A percentile compares a stretch with the other conserved stretches of the same genome.
Evolutionary conservation across 2,888 invertebrate genomes (phyloP).

Genomic region (Monoplex corrugatus): DNA sequence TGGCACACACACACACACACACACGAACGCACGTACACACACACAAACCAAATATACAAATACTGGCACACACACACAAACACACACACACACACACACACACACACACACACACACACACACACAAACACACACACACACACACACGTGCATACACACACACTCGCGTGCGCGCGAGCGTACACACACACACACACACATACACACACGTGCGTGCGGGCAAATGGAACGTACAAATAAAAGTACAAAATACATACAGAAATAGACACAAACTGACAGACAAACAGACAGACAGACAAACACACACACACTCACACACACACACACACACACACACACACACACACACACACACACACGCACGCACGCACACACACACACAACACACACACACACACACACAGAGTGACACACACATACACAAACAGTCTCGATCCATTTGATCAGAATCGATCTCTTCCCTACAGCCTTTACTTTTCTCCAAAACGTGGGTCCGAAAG

Average conservation of each 20-base stretch:
- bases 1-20: background rate
- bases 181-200: conserved; percentile 15
- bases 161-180: background rate
- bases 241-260: background rate
- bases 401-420: conserved; percentile 10
- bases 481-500: too few relatives aligned
- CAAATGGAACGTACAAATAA: conserved; percentile 4
- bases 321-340: conserved; percentile 3
- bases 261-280: background rate
- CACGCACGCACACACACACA: background rate
- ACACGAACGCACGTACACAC: background rate
- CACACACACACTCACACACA: background rate
- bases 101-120: background rate
- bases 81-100: background rate
- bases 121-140: background rate
- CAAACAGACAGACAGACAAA: background rate
- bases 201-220: background rate
- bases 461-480: too few relatives aligned
- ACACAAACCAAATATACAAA: background rate
- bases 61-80: background rate
- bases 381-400: background rate
- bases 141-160: background rate
- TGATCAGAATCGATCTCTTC: too few relatives aligned
- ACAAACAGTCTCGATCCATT: too few relatives aligned
- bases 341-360: background rate